Evolutionary conservation across 2,797 vertebrate species (phyloP), one percentile per base, ranked within the genome.

Genomic region (Pelodytes ibericus): DNA sequence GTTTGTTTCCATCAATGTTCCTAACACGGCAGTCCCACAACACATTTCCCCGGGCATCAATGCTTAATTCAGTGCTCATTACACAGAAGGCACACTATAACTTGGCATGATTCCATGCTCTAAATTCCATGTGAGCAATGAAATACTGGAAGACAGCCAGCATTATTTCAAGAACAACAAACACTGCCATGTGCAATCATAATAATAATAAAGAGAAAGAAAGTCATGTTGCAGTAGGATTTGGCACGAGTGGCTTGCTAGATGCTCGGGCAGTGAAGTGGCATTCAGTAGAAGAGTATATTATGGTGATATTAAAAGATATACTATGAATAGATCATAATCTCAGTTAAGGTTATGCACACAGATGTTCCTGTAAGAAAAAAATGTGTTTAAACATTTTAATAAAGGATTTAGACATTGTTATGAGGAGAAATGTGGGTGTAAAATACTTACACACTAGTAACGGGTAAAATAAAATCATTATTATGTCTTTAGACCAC

Each of bases 61-160:
- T 73, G 76, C 64, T 79, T 79, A 79, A 79, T 79, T 79, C 70
- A 60, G 47, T 22, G 70, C 76, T 79, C 76, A 72, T 79, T 79
- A 73, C 70, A 79, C 70, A 68, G 70, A 67, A 79, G 76, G 76
- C 64, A 67, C 64, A 60, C 76, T 79, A 62, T 53, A 68, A 44
- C 44, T 72, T 79, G 76, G 76, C 76, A 79, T 51, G n/a, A 39
- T 56, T 65, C 76, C 76, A 79, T 44, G 44, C n/a, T 73, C 44
- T 30, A 25, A 51, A 73, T 73, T 79, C 70, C 57, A 73, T 79
- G 63, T 79, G 76, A 62, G 76, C 41, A 68, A 62, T 68, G 62
- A 79, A 61, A 18, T 0, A 49, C 24, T 79, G 76, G 70, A 65
- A 18, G 64, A 20, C 63, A 41, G 70, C 70, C 76, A 79, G 26